Evolutionary conservation across 2,113 vertebrate genomes (phyloP).

Genomic region (Laterallus jamaicensis): DNA sequence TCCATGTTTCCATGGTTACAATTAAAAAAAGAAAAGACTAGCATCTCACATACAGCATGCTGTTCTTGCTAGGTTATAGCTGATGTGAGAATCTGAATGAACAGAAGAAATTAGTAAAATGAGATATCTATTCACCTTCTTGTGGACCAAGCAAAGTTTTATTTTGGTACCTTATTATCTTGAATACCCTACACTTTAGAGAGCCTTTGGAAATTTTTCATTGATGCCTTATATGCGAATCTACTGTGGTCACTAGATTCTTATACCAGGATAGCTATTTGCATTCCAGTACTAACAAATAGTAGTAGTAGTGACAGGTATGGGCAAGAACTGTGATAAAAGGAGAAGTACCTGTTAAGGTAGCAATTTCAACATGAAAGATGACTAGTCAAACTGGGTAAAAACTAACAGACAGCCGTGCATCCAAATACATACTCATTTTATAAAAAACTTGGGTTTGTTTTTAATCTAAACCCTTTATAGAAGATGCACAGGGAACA

Average conservation of each 20-base stretch:
- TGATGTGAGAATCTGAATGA: background rate
- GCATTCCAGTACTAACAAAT: background rate
- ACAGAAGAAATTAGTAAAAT: background rate
- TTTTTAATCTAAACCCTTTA: slow-evolving; percentile 15
- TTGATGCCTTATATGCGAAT: background rate
- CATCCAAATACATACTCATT: background rate
- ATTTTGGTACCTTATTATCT: background rate
- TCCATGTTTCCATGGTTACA: background rate
- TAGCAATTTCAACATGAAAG: slow-evolving; percentile 12
- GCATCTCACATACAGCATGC: background rate
- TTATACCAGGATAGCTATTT: background rate
- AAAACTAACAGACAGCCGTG: slow-evolving; percentile 22
- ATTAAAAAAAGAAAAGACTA: background rate
- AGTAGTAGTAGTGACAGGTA: background rate
- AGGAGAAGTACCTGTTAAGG: background rate
- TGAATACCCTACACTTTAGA: background rate
- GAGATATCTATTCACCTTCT: background rate
- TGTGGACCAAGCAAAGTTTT: background rate
- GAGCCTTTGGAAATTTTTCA: background rate
- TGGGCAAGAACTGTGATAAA: background rate
- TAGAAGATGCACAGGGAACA: slow-evolving; percentile 45
- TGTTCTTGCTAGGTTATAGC: background rate
- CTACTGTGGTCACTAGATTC: background rate
- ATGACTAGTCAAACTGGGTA: slow-evolving; percentile 14
- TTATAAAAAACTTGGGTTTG: background rate